A percentile compares a stretch with the other conserved stretches of the same genome.
Evolutionary conservation across 2,888 invertebrate species (phyloP).

Genomic region (Ariolimax columbianus): DNA sequence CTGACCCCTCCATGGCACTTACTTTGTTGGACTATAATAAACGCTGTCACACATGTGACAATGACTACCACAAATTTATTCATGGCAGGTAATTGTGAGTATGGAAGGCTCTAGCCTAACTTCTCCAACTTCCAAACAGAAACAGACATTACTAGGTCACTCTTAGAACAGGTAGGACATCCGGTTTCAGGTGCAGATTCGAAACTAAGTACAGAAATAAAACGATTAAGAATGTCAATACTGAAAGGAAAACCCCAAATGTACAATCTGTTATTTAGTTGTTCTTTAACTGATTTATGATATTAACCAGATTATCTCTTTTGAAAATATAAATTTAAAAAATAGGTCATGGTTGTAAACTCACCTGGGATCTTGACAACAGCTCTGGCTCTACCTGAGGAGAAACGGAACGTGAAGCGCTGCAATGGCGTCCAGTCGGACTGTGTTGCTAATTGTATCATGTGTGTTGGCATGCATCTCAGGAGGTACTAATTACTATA

Average conservation of each 20-base stretch:
- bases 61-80: conserved; percentile 42
- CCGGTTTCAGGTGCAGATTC: conserved; percentile 35
- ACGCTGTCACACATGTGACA: conserved; percentile 22
- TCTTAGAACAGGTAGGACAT: conserved; percentile 39
- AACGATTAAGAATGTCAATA: background rate
- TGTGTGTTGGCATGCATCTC: conserved; percentile 17
- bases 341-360: background rate
- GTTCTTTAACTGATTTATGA: background rate
- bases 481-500: conserved; percentile 20
- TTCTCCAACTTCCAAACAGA: conserved; percentile 1
- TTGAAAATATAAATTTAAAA: background rate
- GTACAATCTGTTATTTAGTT: background rate
- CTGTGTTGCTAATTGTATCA: background rate
- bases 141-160: conserved; percentile 34
- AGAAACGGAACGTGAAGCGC: conserved; percentile 25
- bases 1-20: background rate
- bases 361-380: conserved; percentile 5
- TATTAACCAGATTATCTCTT: background rate
- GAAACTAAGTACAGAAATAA: background rate
- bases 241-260: background rate
- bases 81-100: conserved; percentile 30
- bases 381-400: conserved; percentile 37
- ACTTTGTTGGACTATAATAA: conserved; percentile 46
- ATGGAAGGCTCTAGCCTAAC: background rate
- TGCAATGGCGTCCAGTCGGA: conserved; percentile 38